Conservation (phyloP, 2,113 vertebrate genomes). For the Catharus bicknelli region DNA sequence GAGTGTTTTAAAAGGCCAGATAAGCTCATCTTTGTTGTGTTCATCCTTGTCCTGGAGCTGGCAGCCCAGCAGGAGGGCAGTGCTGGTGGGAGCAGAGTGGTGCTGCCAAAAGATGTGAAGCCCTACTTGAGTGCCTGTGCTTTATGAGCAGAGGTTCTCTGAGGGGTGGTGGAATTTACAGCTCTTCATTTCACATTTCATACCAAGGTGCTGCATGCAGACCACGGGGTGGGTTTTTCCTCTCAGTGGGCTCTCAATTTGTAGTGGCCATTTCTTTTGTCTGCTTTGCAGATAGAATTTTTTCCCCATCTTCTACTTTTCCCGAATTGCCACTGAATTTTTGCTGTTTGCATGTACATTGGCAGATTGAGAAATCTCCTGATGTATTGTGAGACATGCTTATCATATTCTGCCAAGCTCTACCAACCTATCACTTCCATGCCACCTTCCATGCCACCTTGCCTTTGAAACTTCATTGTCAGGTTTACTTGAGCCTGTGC, state of each 20-base stretch:
- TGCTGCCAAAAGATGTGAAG: not conserved
- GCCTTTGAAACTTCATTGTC: not conserved
- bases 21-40: fast-evolving
- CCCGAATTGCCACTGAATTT: not conserved
- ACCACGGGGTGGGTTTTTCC: not conserved
- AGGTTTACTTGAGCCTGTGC: not conserved
- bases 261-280: not conserved
- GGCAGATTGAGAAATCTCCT: not conserved
- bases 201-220: fast-evolving
- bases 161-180: fast-evolving
- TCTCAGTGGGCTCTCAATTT: too few relatives aligned
- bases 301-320: not conserved
- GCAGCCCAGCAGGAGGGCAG: not conserved
- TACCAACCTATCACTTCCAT: not conserved
- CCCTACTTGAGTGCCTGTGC: not conserved
- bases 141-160: not conserved
- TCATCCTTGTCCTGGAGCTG: not conserved
- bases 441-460: not conserved
- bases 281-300: not conserved
- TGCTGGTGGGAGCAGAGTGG: not conserved
- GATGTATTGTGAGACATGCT: not conserved
- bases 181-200: fast-evolving
- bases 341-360: not conserved
- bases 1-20: not conserved
- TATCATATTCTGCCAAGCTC: not conserved